Conservation (phyloP, 1,140 invertebrate species). For the Battus philenor region DNA sequence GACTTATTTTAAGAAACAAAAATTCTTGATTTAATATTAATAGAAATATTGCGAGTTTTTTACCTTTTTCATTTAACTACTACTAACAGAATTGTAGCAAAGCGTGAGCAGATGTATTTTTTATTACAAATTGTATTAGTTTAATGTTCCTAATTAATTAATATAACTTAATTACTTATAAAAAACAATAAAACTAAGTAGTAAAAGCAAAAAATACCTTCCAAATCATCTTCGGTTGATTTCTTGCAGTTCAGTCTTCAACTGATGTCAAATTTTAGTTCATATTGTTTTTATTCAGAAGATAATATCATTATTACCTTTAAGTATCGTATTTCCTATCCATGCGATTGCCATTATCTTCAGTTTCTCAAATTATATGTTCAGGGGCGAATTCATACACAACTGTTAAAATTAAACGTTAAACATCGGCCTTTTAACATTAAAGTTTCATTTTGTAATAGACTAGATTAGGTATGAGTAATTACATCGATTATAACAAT, state of each 20-base stretch:
- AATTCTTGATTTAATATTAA: no score
- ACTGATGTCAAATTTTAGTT: constrained; percentile 9
- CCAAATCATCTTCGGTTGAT: constrained; percentile 21
- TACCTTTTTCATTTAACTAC: not conserved
- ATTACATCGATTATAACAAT: no score
- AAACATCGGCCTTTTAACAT: not conserved
- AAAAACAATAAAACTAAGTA: not conserved
- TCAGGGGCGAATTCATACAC: constrained; percentile 9
- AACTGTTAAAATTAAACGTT: not conserved
- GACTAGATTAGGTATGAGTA: no score
- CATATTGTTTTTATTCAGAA: constrained; percentile 3
- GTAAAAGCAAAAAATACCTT: constrained; percentile 16
- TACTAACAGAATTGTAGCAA: not conserved
- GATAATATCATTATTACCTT: constrained; percentile 6
- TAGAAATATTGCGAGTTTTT: not conserved
- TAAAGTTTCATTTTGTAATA: not conserved
- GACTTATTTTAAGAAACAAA: no score
- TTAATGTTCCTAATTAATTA: not conserved
- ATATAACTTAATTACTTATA: no score
- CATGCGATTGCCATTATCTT: constrained; percentile 11
- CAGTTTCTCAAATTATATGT: constrained; percentile 14
- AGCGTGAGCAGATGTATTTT: not conserved
- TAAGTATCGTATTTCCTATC: constrained; percentile 11
- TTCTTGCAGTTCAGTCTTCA: constrained; percentile 2
- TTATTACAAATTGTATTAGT: not conserved